These are phyloP conservation scores for Nixonia krombeini DNA, from an alignment of 1,140 invertebrate species.

Conservation along the genomic window DNA sequence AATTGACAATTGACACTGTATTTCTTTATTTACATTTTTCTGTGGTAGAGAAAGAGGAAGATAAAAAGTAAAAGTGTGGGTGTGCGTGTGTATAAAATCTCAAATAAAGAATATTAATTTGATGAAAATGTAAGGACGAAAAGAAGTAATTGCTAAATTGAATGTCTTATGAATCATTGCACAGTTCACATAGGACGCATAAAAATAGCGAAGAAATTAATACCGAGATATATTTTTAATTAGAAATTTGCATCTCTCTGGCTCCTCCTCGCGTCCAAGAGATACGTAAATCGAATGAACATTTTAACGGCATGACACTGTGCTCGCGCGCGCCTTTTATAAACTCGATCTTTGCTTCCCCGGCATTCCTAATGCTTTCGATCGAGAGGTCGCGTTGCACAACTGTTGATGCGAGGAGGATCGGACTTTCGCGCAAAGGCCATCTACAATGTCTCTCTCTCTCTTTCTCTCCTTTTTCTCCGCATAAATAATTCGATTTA, in stretches of 20 bases:
- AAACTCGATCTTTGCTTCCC: slow-evolving; percentile 15
- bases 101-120: no score
- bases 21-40: no score
- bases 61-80: no score
- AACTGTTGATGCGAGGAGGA: slow-evolving; percentile 28
- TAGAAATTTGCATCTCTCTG: neutral
- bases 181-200: no score
- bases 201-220: no score
- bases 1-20: no score
- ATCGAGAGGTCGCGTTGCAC: slow-evolving; percentile 44
- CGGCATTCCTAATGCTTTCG: slow-evolving; percentile 29
- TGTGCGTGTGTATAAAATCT: no score
- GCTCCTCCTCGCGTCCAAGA: neutral
- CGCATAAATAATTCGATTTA: slow-evolving; percentile 9
- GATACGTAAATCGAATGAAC: slow-evolving; percentile 8
- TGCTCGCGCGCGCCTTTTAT: slow-evolving; percentile 8
- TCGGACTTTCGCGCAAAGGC: slow-evolving; percentile 54
- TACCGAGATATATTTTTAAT: neutral
- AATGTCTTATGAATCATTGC: no score
- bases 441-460: slow-evolving; percentile 25
- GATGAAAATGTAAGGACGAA: no score
- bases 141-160: no score
- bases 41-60: no score
- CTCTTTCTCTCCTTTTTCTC: slow-evolving; percentile 12
- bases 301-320: slow-evolving; percentile 16